Evolutionary conservation across 2,113 vertebrate species (phyloP), one percentile per base, ranked within the genome.

Genomic region (Athene cunicularia): DNA sequence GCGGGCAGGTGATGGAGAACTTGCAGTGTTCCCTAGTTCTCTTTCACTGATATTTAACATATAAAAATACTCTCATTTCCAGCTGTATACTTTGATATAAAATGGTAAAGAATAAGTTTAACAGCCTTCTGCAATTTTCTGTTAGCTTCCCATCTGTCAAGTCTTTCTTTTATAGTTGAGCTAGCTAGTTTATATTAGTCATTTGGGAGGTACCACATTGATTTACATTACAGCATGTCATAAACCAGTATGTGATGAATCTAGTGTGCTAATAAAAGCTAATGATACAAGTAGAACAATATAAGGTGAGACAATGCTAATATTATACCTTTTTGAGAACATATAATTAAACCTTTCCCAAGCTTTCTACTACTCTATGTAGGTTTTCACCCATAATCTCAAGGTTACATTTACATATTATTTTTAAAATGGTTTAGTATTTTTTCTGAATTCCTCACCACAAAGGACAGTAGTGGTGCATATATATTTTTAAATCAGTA

Each of bases 251-350:
- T 64, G 90, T 67, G 93, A 96, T 94, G 74, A 73, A 94, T 95
- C 88, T 71, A 95, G 15, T 49, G 75, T 62, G 71, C 93, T 96
- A 96, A 96, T 98, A 97, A 97, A 97, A 98, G 87, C 91, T 94
- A 96, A 97, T 95, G 95, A 95, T 68, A 97, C 83, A 84, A 90
- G 86, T 72, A 94, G 95, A 97, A 80, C 95, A 94, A 82, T 94
- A 91, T 68, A 94, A 94, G 81, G 77, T 87, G 93, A 88, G 90
- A 87, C 91, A 88, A 92, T 90, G 95, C 81, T 87, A 93, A 95
- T 82, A 67, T 92, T 97, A 52, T 22, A 93, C 62, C 81, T 92
- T 88, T 45, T 71, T 81, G 58, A 87, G 90, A 93, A 88, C 56
- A 66, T 18, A 20, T 77, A 87, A 96, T 95, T 91, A 93, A 94